These are phyloP conservation scores for Oncorhynchus nerka DNA, from an alignment of 2,113 vertebrate species.

Conservation along the genomic window DNA sequence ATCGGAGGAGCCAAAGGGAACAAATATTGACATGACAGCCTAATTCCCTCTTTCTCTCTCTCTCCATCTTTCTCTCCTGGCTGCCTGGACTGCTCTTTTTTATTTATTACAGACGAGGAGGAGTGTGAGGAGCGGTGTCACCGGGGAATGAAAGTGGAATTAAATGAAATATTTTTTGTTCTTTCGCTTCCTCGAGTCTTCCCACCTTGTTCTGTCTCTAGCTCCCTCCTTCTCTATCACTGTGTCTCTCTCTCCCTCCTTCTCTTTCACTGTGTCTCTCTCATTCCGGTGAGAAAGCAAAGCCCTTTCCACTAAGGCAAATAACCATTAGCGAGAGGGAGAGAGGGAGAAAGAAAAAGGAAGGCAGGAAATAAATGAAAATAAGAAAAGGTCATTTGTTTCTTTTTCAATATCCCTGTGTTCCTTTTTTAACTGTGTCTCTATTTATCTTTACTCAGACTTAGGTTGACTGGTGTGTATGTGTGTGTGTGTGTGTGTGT, in stretches of 20 bases:
- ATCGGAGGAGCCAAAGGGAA: conserved; percentile 50
- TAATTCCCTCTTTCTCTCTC: conserved; percentile 26
- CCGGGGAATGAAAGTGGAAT: conserved; percentile 1
- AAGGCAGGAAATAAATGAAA: conserved; percentile 60
- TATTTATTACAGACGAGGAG: conserved; percentile 38
- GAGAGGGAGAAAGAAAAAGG: conserved; percentile 20
- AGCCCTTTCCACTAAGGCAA: conserved; percentile 81
- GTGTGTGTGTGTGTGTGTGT: conserved; percentile 13
- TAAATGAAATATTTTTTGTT: conserved; percentile 71
- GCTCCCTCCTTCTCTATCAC: conserved; percentile 26
- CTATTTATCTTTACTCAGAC: conserved; percentile 70
- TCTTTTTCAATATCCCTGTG: conserved; percentile 73
- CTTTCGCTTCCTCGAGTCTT: background rate
- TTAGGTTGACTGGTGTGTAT: conserved; percentile 28
- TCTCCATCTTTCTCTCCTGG: conserved; percentile 8
- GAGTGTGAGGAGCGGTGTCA: conserved; percentile 17
- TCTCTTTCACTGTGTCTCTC: conserved; percentile 45
- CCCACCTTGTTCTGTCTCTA: background rate
- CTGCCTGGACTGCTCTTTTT: background rate
- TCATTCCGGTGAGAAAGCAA: conserved; percentile 72
- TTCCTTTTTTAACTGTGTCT: conserved; percentile 46
- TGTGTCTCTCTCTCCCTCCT: background rate
- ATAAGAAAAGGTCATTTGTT: conserved; percentile 76
- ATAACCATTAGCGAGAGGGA: conserved; percentile 75
- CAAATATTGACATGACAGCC: conserved; percentile 77